Evolutionary conservation across 2,888 invertebrate genomes (phyloP).

Genomic region (Aspidiotus rigidus): DNA sequence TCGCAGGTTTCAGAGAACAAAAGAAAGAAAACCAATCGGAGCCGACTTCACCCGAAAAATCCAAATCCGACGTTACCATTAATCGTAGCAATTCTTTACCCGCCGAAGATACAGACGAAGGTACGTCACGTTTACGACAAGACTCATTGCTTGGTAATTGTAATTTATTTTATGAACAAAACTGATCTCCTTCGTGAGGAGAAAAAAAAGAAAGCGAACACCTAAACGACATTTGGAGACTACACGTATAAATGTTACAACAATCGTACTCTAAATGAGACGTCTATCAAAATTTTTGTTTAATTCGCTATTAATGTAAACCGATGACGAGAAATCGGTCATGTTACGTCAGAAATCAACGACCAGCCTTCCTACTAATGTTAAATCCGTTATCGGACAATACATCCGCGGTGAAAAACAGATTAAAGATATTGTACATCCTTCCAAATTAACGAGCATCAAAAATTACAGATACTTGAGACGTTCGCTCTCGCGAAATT

Average conservation of each 20-base stretch:
- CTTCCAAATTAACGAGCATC: constrained; percentile 18
- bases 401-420: constrained; percentile 26
- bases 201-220: too few species aligned
- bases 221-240: too few species aligned
- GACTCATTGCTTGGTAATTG: not conserved
- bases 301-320: too few species aligned
- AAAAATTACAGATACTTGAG: not conserved
- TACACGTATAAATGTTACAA: too few species aligned
- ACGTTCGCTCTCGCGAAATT: not conserved
- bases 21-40: constrained; percentile 18
- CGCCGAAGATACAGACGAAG: constrained; percentile 11
- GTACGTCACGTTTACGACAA: constrained; percentile 3
- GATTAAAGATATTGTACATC: constrained; percentile 26
- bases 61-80: constrained; percentile 5
- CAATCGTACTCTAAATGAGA: too few species aligned
- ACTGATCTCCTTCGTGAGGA: too few species aligned
- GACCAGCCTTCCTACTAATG: not conserved
- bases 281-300: too few species aligned
- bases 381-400: constrained; percentile 12
- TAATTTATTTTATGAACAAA: not conserved
- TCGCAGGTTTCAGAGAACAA: constrained; percentile 15
- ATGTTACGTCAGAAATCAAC: not conserved
- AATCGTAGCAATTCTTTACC: constrained; percentile 23
- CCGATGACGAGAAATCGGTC: too few species aligned
- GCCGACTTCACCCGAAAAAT: constrained; percentile 29